phyloP scores from a whole-genome alignment of 2,113 vertebrate genomes.

The Hassar affinis region DNA sequence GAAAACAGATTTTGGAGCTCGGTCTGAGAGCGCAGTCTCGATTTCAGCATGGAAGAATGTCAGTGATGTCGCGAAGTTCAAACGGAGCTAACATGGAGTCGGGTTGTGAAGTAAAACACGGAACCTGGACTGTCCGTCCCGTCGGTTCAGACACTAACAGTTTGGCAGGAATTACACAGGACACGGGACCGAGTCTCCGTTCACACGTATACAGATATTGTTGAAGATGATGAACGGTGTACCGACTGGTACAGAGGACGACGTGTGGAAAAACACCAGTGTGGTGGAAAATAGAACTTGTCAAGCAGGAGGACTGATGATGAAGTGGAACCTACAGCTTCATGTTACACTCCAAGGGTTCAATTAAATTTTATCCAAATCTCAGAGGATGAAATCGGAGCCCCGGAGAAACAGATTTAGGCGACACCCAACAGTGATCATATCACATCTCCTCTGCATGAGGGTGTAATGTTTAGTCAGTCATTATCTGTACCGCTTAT shows the following conservation, averaged over 20 bases:
- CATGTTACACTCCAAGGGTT: background rate
- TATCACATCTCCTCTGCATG: background rate
- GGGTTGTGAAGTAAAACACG: background rate
- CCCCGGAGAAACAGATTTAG: background rate
- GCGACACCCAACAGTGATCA: too few species aligned
- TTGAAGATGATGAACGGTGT: background rate
- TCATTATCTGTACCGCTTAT: too few species aligned
- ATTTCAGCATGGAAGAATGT: background rate
- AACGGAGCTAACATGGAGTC: background rate
- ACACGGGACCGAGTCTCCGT: background rate
- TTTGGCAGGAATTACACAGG: background rate
- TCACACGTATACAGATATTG: background rate
- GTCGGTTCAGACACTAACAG: background rate
- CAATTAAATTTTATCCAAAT: background rate
- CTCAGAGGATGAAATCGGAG: too few species aligned
- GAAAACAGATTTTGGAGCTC: conserved; percentile 2
- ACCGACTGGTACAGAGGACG: background rate
- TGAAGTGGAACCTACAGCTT: background rate
- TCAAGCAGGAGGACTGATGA: background rate
- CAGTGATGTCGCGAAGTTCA: background rate
- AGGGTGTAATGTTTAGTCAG: background rate
- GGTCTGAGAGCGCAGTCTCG: background rate
- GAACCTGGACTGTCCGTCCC: background rate
- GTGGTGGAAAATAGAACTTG: background rate
- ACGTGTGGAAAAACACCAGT: background rate